A percentile compares a stretch with the other conserved stretches of the same genome.
Evolutionary conservation across 2,797 vertebrate species (phyloP).

Genomic region (Spondyliosoma cantharus): DNA sequence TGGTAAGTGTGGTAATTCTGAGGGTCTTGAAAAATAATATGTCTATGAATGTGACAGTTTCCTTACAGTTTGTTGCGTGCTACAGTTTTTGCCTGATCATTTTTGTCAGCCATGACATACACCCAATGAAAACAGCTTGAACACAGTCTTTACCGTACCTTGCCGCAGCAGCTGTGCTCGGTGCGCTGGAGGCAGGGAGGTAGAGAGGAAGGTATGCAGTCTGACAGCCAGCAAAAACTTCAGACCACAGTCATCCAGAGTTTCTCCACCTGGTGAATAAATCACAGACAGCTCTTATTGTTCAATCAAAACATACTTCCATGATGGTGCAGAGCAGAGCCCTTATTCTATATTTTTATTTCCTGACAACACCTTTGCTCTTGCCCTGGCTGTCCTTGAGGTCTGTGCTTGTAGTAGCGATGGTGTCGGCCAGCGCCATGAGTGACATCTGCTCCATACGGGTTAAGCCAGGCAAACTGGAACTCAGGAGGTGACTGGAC

Average conservation of each 20-base stretch:
- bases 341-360: not conserved
- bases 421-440: constrained; percentile 97
- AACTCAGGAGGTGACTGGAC: constrained; percentile 94
- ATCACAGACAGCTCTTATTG: constrained; percentile 23
- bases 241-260: constrained; percentile 96
- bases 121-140: constrained; percentile 3
- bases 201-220: constrained; percentile 95
- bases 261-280: constrained; percentile 90
- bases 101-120: constrained; percentile 1
- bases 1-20: not conserved
- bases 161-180: constrained; percentile 92
- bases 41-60: not conserved
- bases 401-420: constrained; percentile 96
- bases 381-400: constrained; percentile 92
- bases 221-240: constrained; percentile 96
- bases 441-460: constrained; percentile 98
- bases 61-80: not conserved
- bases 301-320: constrained; percentile 4
- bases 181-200: constrained; percentile 92
- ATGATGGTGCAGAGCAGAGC: not conserved
- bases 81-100: not conserved
- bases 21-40: not conserved
- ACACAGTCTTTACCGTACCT: constrained; percentile 81
- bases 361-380: constrained; percentile 80
- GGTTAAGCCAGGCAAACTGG: constrained; percentile 95